Evolutionary conservation across 2,888 invertebrate genomes (phyloP).

Genomic region (Drepanosiphum platanoidis): DNA sequence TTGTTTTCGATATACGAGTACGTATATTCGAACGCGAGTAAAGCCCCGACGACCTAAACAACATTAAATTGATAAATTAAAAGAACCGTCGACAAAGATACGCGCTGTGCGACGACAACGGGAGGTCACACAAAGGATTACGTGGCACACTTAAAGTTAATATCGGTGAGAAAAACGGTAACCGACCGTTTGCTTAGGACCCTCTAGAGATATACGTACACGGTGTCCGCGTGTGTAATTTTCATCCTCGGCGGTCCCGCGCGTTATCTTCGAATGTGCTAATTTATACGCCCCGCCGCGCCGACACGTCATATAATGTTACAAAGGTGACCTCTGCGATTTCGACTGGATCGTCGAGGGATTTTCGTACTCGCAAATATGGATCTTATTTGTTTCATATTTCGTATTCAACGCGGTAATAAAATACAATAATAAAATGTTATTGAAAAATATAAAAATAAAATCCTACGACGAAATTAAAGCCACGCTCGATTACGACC

Average conservation of each 20-base stretch:
- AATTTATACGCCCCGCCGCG: neutral
- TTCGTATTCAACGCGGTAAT: too few species aligned
- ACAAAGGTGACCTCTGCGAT: neutral
- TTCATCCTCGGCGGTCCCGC: neutral
- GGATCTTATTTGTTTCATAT: too few species aligned
- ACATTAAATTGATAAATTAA: too few species aligned
- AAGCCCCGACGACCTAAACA: too few species aligned
- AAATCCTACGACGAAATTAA: too few species aligned
- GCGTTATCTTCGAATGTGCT: neutral
- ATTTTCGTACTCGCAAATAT: too few species aligned
- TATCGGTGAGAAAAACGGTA: neutral
- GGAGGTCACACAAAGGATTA: neutral
- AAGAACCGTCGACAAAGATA: neutral
- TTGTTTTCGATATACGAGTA: too few species aligned
- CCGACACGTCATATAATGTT: neutral
- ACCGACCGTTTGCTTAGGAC: neutral
- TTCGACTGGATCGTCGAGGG: neutral
- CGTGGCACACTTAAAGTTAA: neutral
- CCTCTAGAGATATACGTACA: too few species aligned
- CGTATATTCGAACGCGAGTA: neutral
- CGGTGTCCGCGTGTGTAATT: too few species aligned
- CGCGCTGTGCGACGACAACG: neutral
- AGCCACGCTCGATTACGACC: too few species aligned
- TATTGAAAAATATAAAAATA: too few species aligned
- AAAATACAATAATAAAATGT: too few species aligned